These are phyloP conservation scores for Vanessa cardui DNA, from an alignment of 2,888 invertebrate species.

Conservation along the genomic window DNA sequence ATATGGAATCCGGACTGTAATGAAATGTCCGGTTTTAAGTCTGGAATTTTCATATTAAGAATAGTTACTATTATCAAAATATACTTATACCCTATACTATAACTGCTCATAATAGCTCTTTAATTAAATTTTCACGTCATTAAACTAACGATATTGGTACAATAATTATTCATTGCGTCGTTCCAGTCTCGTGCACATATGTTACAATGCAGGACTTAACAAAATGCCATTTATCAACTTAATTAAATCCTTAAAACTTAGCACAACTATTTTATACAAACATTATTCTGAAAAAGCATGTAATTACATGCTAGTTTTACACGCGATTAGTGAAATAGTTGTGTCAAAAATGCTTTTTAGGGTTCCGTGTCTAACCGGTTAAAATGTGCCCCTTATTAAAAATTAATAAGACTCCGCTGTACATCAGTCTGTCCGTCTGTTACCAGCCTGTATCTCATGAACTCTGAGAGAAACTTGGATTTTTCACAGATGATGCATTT, in stretches of 20 bases:
- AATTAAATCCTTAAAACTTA: slow-evolving; percentile 13
- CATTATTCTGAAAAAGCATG: neutral
- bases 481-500: too few relatives aligned
- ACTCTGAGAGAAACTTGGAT: too few relatives aligned
- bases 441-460: too few relatives aligned
- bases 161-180: slow-evolving; percentile 3
- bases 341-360: neutral
- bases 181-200: slow-evolving; percentile 5
- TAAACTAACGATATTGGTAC: slow-evolving; percentile 8
- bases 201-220: slow-evolving; percentile 6
- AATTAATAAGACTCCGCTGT: too few relatives aligned
- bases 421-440: too few relatives aligned
- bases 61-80: too few relatives aligned
- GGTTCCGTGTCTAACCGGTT: too few relatives aligned
- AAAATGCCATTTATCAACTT: slow-evolving; percentile 21
- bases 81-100: too few relatives aligned
- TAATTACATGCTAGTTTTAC: neutral
- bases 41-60: too few relatives aligned
- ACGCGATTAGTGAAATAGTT: neutral
- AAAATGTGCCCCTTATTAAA: too few relatives aligned
- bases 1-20: too few relatives aligned
- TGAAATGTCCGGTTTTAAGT: too few relatives aligned
- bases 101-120: neutral
- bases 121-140: neutral
- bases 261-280: neutral